Percentiles rank a stretch among this genome's conserved stretches.
phyloP scores from a whole-genome alignment of 2,113 vertebrate species.

The Rhabdomys dilectus region DNA sequence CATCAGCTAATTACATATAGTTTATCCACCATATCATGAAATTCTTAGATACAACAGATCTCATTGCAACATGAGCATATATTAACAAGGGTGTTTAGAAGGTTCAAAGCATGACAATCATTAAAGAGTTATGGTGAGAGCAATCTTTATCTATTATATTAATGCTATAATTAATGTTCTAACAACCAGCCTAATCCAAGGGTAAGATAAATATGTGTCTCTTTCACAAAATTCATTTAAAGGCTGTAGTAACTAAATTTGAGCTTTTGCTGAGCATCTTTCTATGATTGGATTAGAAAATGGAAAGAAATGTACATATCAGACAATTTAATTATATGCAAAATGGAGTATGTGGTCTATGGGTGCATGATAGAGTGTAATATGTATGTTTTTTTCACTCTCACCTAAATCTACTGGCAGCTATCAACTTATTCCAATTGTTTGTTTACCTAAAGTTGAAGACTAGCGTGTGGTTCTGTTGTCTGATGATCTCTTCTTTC shows the following conservation, averaged over 20 bases:
- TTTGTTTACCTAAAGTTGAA: conserved; percentile 15
- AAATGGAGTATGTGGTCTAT: neutral
- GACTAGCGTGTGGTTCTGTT: neutral
- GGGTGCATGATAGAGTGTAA: neutral
- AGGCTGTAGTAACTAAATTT: neutral
- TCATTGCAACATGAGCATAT: neutral
- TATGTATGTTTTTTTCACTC: neutral
- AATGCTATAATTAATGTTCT: neutral
- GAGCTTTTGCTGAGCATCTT: neutral
- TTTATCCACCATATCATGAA: neutral
- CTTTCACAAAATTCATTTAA: neutral
- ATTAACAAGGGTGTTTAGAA: neutral
- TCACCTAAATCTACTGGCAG: neutral
- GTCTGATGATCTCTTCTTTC: neutral
- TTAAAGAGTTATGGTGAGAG: neutral
- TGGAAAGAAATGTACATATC: neutral
- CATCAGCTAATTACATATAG: neutral
- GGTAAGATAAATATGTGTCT: neutral
- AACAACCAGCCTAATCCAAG: neutral
- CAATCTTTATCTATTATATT: neutral
- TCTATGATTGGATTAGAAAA: neutral
- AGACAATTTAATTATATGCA: neutral
- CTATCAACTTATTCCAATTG: neutral
- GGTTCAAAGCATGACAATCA: neutral
- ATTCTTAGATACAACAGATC: neutral